Base-by-base conservation (phyloP, 2,888 invertebrate genomes). In the Drosophila fulvimacula region DNA sequence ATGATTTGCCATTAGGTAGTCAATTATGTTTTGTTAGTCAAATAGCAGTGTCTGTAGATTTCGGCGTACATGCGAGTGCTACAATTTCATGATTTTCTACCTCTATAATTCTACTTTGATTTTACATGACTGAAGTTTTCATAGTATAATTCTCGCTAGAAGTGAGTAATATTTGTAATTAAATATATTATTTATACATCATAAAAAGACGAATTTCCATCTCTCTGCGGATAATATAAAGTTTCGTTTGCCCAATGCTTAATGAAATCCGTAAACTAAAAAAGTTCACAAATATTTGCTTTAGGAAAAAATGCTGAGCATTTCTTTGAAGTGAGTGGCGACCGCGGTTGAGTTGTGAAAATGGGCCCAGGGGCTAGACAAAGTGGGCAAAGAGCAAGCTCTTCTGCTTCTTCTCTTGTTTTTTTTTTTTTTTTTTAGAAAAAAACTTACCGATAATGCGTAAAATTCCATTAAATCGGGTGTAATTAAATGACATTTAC, bases 401-500 rank as follows among this genome's bases (percentile, higher is more conserved):
- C 32, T 60, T 17, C 42, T 46, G 34, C 27, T 27, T 17, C n/a
- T 0, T 13, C 19, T 19, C 6, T 6, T n/a, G n/a, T n/a, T 27
- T 27, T 6, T 13, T 1, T 27, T 21, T 1, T 30, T 21, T 21
- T 55, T 68, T 61, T 60, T 55, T 9, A 0, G 81, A 84, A 38
- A 52, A 52, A 84, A 85, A 81, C 78, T 74, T 80, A 59, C 80
- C 89, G 88, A 90, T 92, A 91, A 91, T 92, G 91, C 82, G 85
- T 84, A 88, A 90, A 91, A 91, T 92, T 89, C 91, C 91, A 92
- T 92, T 92, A 92, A 90, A 90, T 83, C 82, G 87, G 83, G 82
- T 91, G 85, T 92, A 92, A 92, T 92, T 92, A 92, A 92, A 92
- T 92, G 91, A 92, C 91, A 91, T 88, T 91, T 91, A 91, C 89